Evolutionary conservation across 2,888 invertebrate species (phyloP), one percentile per base, ranked within the genome.

Genomic region (Xylota sylvarum): DNA sequence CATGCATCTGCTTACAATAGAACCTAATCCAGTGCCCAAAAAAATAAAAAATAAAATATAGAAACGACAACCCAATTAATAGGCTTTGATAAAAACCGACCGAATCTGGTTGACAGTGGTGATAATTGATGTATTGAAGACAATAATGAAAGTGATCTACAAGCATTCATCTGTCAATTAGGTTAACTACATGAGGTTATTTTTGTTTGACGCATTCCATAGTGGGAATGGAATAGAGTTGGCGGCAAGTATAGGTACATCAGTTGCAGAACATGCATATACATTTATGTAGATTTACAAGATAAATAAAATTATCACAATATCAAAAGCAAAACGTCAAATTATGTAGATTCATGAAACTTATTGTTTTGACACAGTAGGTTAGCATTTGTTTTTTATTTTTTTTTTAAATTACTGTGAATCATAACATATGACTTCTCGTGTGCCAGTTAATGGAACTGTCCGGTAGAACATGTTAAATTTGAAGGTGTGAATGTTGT

Each of bases 61-160:
- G 56, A 19, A 52, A 62, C n/a, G 10, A 7, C 14, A 23, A 35
- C 2, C 37, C 27, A 56, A 5, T 78, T 69, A 32, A 23, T 48
- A 17, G 27, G 37, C 56, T 73, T 73, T 56, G 30, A 73, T 9
- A 9, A 64, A 69, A 58, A 76, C 81, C 62, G 69, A 69, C 56
- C 40, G n/a, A 62, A 82, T 82, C 81, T 82, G 69, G 76, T 76
- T 82, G 56, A 17, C 30, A 40, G 55, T 76, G 64, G 74, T 46
- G 67, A 69, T 69, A 69, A 76, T 60, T 81, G 46, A 81, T 67
- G 48, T 37, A 52, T 67, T 58, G 67, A 74, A 69, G 37, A 58
- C 43, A 32, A 19, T 72, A 74, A 67, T 81, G 46, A 12, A 74
- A 52, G 50, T 32, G 50, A 80, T 52, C 64, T 52, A 43, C 14